Percentiles rank a stretch among this genome's conserved stretches.
Conservation (phyloP, 2,113 vertebrate species). For the Nesoenas mayeri region DNA sequence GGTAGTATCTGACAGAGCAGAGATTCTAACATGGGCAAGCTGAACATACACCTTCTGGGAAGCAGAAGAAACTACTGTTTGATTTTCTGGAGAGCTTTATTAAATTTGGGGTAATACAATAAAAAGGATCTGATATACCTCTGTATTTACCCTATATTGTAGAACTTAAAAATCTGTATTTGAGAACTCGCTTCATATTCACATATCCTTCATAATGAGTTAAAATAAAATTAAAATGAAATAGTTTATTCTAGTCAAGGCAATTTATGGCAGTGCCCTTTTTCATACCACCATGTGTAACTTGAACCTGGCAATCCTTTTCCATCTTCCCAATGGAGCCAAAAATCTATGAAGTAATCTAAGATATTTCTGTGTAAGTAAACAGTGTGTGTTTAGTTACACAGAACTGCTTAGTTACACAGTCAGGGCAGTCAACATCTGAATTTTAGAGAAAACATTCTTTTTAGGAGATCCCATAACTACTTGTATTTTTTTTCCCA, state of each 20-base stretch:
- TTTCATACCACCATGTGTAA: constrained; percentile 34
- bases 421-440: constrained; percentile 19
- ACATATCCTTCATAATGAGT: constrained; percentile 29
- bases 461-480: constrained; percentile 18
- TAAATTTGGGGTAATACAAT: constrained; percentile 66
- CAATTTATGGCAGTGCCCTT: constrained; percentile 30
- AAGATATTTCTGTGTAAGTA: constrained; percentile 42
- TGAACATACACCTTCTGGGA: constrained; percentile 52
- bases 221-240: constrained; percentile 61
- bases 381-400: neutral
- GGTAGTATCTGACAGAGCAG: constrained; percentile 18
- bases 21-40: constrained; percentile 45
- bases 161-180: constrained; percentile 62
- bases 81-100: constrained; percentile 67
- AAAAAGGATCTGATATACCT: constrained; percentile 63
- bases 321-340: neutral
- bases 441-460: constrained; percentile 60
- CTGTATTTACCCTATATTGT: constrained; percentile 55
- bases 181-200: constrained; percentile 56
- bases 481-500: neutral
- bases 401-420: neutral
- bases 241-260: neutral
- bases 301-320: neutral
- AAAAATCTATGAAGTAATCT: neutral
- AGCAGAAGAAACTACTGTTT: constrained; percentile 62